Base-by-base conservation (phyloP, 2,888 invertebrate genomes). In the Drosophila silvestris region DNA sequence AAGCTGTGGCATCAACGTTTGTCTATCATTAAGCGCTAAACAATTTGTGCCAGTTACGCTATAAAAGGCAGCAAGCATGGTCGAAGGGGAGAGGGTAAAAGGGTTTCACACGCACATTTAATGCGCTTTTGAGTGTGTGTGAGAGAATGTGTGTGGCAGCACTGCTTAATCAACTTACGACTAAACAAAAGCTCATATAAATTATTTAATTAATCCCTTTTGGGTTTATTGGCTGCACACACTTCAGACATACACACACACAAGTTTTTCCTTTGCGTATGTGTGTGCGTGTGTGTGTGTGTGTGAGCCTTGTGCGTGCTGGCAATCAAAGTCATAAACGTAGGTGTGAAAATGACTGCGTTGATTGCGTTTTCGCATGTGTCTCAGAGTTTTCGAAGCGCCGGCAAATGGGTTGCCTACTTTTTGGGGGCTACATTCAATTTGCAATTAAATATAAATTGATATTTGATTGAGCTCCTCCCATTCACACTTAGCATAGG, bases 161-260 rank as follows among this genome's bases (percentile, higher is more conserved):
- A 78, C 63, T 81, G 81, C 77, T 84, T 89, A 85, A 86, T 85
- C 84, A 89, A 86, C 77, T 85, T 88, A 88, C 86, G 80, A 70
- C 81, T 76, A 75, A 85, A 74, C 86, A 85, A 85, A 83, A 89
- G 86, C 89, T 77, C 82, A 85, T 83, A 85, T 86, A 85, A 85
- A 88, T 85, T 85, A 88, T 85, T 85, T 85, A 85, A 85, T 85
- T 88, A 85, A 88, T 85, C 85, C 85, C 79, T 77, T 79, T 82
- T 83, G 88, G 85, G 80, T 74, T 87, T 82, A 84, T 83, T 82
- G 80, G 66, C 72, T 68, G 80, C 66, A 80, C 80, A 76, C 73
- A 80, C 73, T 72, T 52, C 16, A 56, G 19, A 26, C 22, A 44
- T 26, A 32, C 19, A 53, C 44, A 59, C 33, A 65, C 61, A 53